A percentile compares a stretch with the other conserved stretches of the same genome.
phyloP scores from a whole-genome alignment of 92 coral and sea anemone genomes.

The Montipora capitata region DNA sequence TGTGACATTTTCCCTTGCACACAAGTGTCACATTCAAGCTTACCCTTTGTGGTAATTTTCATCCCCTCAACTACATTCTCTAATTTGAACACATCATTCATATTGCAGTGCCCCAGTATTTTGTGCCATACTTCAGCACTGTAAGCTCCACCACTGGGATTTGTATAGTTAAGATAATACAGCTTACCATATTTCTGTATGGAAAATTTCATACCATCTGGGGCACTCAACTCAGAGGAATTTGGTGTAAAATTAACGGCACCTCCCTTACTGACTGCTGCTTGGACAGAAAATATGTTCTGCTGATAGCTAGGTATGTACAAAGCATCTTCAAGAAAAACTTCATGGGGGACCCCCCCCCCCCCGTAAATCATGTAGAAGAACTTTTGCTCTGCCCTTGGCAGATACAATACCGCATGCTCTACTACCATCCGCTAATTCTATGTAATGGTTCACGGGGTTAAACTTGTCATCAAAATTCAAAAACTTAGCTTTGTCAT shows the following conservation, averaged over 20 bases:
- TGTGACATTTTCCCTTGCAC: slow-evolving; percentile 23
- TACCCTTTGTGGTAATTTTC: slow-evolving; percentile 6
- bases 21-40: slow-evolving; percentile 29
- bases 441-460: too few relatives aligned
- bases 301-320: slow-evolving; percentile 66
- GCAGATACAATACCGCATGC: slow-evolving; percentile 50
- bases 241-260: too few relatives aligned
- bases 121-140: slow-evolving; percentile 57
- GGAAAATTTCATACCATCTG: not conserved
- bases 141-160: slow-evolving; percentile 18
- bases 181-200: slow-evolving; percentile 48
- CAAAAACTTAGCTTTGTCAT: too few relatives aligned
- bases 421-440: too few relatives aligned
- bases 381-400: slow-evolving; percentile 45
- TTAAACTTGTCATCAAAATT: too few relatives aligned
- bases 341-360: slow-evolving; percentile 44
- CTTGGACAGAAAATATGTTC: slow-evolving; percentile 65
- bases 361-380: slow-evolving; percentile 33
- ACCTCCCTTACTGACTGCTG: slow-evolving; percentile 13
- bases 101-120: slow-evolving; percentile 54
- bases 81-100: not conserved
- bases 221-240: too few relatives aligned
- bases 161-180: slow-evolving; percentile 27
- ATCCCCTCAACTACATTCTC: not conserved
- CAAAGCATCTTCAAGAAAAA: slow-evolving; percentile 44